These are phyloP conservation scores for Dendrolimus kikuchii DNA, from an alignment of 1,140 invertebrate genomes.

Conservation along the genomic window DNA sequence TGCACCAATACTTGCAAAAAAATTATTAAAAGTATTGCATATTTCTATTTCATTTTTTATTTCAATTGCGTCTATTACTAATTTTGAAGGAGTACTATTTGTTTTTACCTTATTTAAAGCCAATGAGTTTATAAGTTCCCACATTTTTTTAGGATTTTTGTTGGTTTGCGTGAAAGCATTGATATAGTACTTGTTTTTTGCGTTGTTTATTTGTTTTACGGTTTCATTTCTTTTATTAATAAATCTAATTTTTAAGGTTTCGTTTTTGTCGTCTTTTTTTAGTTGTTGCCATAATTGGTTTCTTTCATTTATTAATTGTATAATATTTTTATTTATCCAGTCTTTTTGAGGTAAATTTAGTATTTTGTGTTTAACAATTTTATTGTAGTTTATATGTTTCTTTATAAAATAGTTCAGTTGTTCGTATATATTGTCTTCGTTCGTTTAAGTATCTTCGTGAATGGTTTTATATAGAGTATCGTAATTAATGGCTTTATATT, in stretches of 20 bases:
- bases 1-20: constrained; percentile 10
- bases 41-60: constrained; percentile 14
- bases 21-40: constrained; percentile 20
- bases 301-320: constrained; percentile 14
- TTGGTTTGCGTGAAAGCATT: no score
- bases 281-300: constrained; percentile 11
- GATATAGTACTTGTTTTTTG: constrained; percentile 14
- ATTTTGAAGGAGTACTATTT: constrained; percentile 12
- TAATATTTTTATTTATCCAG: constrained; percentile 28
- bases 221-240: constrained; percentile 7
- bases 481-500: constrained; percentile 17
- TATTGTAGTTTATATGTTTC: constrained; percentile 9
- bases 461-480: constrained; percentile 8
- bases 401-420: constrained; percentile 10
- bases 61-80: neutral
- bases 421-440: constrained; percentile 8
- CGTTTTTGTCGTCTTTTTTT: constrained; percentile 9
- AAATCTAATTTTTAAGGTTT: constrained; percentile 6
- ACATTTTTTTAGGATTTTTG: constrained; percentile 20
- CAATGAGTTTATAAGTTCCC: constrained; percentile 20
- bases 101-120: constrained; percentile 17
- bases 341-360: constrained; percentile 18
- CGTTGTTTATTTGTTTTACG: constrained; percentile 6
- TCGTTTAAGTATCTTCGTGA: neutral
- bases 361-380: constrained; percentile 21